Evolutionary conservation across 1,140 invertebrate species (phyloP).

Genomic region (Drosophila hydei): DNA sequence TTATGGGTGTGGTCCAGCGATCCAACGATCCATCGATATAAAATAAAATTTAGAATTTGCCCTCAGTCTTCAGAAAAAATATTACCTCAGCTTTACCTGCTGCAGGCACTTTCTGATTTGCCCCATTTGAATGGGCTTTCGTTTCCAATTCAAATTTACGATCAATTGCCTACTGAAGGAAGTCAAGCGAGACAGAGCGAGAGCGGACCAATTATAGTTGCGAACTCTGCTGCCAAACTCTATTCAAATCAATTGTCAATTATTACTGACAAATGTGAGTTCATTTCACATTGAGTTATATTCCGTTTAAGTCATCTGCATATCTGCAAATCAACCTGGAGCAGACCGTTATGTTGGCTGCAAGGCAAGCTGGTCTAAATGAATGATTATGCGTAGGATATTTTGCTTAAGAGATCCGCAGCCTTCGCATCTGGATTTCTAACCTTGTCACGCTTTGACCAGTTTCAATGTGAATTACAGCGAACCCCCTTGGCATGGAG

Average conservation of each 20-base stretch:
- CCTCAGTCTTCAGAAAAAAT: conserved; percentile 12
- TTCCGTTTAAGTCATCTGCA: not conserved
- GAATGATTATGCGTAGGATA: not conserved
- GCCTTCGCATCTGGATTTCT: too few relatives aligned
- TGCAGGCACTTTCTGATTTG: conserved; percentile 24
- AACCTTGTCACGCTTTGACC: too few relatives aligned
- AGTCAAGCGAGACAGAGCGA: not conserved
- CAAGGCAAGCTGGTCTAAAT: too few relatives aligned
- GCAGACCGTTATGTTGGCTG: not conserved
- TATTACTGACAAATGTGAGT: conserved; percentile 43
- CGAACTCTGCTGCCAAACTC: conserved; percentile 7
- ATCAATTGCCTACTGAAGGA: conserved; percentile 16
- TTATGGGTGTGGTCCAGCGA: conserved; percentile 35
- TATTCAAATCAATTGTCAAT: conserved; percentile 51
- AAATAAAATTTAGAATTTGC: conserved; percentile 38
- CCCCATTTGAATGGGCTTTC: conserved; percentile 8
- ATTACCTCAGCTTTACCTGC: not conserved
- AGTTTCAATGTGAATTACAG: too few relatives aligned
- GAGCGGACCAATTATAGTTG: conserved; percentile 20
- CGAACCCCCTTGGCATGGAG: too few relatives aligned
- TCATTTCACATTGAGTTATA: conserved; percentile 35
- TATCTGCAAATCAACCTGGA: not conserved
- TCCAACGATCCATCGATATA: conserved; percentile 47
- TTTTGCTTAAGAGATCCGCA: too few relatives aligned
- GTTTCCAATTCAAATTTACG: conserved; percentile 51